Evolutionary conservation across 1,140 invertebrate species (phyloP), one percentile per base, ranked within the genome.

Genomic region (Rhysida immarginata): DNA sequence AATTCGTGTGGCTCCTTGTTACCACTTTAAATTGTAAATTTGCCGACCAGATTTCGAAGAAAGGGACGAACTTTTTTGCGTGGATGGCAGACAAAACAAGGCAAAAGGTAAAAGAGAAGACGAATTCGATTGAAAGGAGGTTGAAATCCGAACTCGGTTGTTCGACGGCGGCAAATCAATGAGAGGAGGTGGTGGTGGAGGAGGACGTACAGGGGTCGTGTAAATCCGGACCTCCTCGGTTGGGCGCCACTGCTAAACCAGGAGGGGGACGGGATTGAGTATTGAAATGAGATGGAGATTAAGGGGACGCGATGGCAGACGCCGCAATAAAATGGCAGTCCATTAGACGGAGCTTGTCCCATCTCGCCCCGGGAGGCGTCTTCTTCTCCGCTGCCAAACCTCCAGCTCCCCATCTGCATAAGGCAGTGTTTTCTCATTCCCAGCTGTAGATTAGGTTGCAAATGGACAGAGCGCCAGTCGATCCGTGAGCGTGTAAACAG

Each of bases 241-340:
- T n/a, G n/a, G n/a, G n/a, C n/a, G n/a, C n/a, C n/a, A n/a, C n/a
- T n/a, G n/a, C n/a, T n/a, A n/a, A n/a, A n/a, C n/a, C n/a, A n/a
- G n/a, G n/a, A n/a, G n/a, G n/a, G n/a, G n/a, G n/a, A n/a, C n/a
- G n/a, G n/a, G 49, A 25, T 24, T 26, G 49, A 8, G 26, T 51
- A 51, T 51, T 51, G 49, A 51, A 51, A 51, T 51, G 49, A 51
- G 49, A 51, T 51, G 49, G 49, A 51, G 49, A 51, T 51, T 3
- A 51, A 21, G 49, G 3, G 5, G 23, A n/a, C n/a, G n/a, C n/a
- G n/a, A n/a, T n/a, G n/a, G n/a, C n/a, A n/a, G n/a, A 25, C 2
- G 23, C 23, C 8, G 49, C 20, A 51, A 51, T 51, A 51, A 51
- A 51, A 51, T 27, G 49, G 49, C 26, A 26, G 24, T 51, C 49